Base-by-base conservation (phyloP, 2,113 vertebrate genomes). In the Lampris incognitus region DNA sequence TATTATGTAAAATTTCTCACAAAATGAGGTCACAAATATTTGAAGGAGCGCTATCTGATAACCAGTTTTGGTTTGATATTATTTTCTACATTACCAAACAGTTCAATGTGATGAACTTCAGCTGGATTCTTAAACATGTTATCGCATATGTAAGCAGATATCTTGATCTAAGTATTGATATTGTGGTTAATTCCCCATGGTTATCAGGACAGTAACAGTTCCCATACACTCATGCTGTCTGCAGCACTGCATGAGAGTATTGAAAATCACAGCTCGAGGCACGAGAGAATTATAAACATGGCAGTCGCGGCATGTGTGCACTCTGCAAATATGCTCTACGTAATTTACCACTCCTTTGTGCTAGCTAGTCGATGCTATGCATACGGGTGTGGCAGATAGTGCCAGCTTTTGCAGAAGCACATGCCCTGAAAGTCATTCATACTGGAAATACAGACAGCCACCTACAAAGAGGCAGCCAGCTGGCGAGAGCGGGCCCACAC, bases 401-500 rank as follows among this genome's bases (percentile, higher is more conserved):
- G 1, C 36, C 65, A 67, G 76, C 72, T 76, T 76, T 77, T 70
- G 72, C 72, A 59, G 72, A 69, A 42, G 6, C 41, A 81, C 85
- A 82, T 79, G 71, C 74, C 69, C 79, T 0, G 65, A 74, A 74
- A 56, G 75, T 58, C 79, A n/a, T 48, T 85, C 83, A 84, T 87
- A 83, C 85, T 82, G 24, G 24, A 89, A 50, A 67, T 70, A 44
- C 57, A 50, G 44, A 74, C 38, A 85, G 13, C 49, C 63, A 80
- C 82, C 69, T 78, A 79, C 71, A 79, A 81, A 85, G 62, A 6
- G 68, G 36, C 70, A 11, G 84, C 81, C 86, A 88, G 84, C 81
- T 88, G 89, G 81, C 72, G 40, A 7, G 66, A 80, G 73, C 78
- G 59, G 57, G 36, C 69, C 70, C 74, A 41, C 74, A 41, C 77